Evolutionary conservation across 2,113 vertebrate genomes (phyloP).

Genomic region (Falcunculus frontatus): DNA sequence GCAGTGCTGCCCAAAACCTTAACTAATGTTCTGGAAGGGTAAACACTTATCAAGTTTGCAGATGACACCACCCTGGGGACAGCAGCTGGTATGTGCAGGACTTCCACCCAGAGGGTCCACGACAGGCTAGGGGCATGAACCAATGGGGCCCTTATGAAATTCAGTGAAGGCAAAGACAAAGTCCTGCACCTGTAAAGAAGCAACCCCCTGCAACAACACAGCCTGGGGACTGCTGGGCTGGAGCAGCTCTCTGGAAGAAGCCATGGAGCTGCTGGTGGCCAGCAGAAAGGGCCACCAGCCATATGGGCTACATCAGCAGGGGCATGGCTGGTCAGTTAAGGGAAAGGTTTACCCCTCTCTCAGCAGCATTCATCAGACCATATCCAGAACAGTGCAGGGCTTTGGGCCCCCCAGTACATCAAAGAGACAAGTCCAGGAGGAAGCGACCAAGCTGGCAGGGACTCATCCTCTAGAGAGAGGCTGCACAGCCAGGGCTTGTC

Average conservation of each 20-base stretch:
- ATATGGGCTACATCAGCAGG: background rate
- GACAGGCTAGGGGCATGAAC: background rate
- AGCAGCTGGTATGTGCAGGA: background rate
- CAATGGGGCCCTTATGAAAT: rapidly evolving
- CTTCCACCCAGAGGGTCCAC: background rate
- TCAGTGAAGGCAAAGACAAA: background rate
- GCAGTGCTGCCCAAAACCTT: background rate
- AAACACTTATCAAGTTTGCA: background rate
- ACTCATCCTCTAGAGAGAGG: background rate
- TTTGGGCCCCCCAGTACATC: background rate
- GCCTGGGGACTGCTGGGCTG: background rate
- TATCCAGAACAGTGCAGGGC: rapidly evolving
- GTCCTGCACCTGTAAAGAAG: background rate
- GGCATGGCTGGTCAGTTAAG: rapidly evolving
- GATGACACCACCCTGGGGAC: background rate
- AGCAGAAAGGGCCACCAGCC: background rate
- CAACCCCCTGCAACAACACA: rapidly evolving
- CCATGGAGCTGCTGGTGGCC: background rate
- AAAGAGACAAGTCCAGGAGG: background rate
- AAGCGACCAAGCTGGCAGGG: background rate
- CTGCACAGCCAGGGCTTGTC: background rate
- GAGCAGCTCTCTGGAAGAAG: background rate
- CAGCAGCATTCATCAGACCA: background rate
- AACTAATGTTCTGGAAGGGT: background rate
- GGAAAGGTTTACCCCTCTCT: background rate